These are phyloP conservation scores for Ceratina japonica DNA, from an alignment of 1,140 invertebrate species.

Conservation along the genomic window DNA sequence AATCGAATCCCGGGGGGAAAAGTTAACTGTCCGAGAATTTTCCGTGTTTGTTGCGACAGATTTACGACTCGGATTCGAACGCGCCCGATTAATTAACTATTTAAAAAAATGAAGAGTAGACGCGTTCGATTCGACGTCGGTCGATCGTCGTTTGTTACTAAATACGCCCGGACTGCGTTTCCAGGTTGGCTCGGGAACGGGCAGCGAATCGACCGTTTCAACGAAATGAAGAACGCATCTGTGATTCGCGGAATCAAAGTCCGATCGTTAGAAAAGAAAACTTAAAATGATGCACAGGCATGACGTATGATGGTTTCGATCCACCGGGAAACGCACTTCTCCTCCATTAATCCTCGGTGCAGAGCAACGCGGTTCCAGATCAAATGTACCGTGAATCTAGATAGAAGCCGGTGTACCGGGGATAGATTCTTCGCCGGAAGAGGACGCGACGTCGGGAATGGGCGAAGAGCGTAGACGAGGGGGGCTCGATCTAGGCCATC, in stretches of 20 bases:
- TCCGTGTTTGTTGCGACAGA: not conserved
- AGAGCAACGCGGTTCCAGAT: constrained; percentile 8
- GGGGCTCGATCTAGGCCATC: constrained; percentile 28
- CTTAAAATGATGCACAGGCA: not conserved
- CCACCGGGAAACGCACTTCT: not conserved
- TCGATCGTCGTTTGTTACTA: too few species aligned
- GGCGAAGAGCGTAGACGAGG: not conserved
- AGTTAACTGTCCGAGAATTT: not conserved
- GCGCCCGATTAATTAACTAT: too few species aligned
- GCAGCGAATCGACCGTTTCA: too few species aligned
- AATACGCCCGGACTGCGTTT: too few species aligned
- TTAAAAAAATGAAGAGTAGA: too few species aligned
- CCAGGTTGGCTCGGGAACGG: too few species aligned
- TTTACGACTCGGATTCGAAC: not conserved
- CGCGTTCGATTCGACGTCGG: too few species aligned
- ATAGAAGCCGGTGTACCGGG: not conserved
- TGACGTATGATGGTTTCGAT: not conserved
- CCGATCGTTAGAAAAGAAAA: not conserved
- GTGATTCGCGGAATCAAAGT: not conserved
- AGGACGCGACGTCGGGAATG: not conserved
- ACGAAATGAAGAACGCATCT: too few species aligned
- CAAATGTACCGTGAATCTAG: constrained; percentile 14
- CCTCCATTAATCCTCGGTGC: constrained; percentile 8
- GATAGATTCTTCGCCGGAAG: not conserved
- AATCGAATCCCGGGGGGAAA: not conserved